Percentiles rank a stretch among this genome's conserved stretches.
These are phyloP conservation scores for Theretra japonica DNA, from an alignment of 2,888 invertebrate species.

Conservation along the genomic window DNA sequence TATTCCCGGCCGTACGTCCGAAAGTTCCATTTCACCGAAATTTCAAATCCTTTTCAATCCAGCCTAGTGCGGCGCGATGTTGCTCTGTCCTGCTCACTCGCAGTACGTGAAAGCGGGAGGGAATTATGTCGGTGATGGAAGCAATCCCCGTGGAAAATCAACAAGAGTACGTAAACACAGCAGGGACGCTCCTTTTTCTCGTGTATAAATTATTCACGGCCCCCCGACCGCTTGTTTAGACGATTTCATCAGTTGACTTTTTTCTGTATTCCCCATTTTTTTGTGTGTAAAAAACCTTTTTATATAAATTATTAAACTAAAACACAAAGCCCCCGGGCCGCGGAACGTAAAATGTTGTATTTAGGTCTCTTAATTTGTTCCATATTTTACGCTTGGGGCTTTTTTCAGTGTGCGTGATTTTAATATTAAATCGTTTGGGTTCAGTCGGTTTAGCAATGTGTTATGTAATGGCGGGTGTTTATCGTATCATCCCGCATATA, in stretches of 20 bases:
- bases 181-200: constrained; percentile 61
- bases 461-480: background rate
- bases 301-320: constrained; percentile 36
- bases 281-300: constrained; percentile 27
- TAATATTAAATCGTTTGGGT: background rate
- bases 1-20: constrained; percentile 42
- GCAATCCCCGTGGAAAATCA: constrained; percentile 69
- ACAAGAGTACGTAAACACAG: constrained; percentile 66
- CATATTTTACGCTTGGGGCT: background rate
- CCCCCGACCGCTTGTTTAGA: constrained; percentile 63
- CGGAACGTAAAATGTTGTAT: constrained; percentile 12
- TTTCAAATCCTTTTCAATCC: constrained; percentile 66
- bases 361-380: constrained; percentile 4
- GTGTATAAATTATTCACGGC: constrained; percentile 72
- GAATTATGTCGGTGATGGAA: constrained; percentile 51
- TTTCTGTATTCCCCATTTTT: constrained; percentile 49
- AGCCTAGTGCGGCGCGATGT: constrained; percentile 36
- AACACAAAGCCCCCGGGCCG: background rate
- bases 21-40: constrained; percentile 44
- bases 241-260: constrained; percentile 66
- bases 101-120: constrained; percentile 48
- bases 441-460: background rate
- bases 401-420: constrained; percentile 5
- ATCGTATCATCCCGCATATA: background rate
- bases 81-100: constrained; percentile 45